Evolutionary conservation across 2,888 invertebrate species (phyloP).

Genomic region (Hemithea aestivaria): DNA sequence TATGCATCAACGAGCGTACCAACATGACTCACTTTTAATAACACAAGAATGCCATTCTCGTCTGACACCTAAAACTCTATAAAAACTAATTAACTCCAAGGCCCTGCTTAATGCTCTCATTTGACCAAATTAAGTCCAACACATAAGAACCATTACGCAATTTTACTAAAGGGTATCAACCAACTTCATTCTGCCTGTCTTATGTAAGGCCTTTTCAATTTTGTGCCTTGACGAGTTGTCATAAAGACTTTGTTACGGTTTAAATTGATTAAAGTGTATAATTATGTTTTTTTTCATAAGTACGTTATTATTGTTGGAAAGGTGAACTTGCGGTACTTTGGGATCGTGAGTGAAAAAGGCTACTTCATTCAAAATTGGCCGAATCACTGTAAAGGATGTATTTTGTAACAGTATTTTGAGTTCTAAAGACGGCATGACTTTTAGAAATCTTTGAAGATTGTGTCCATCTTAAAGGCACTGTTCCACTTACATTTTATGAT

Average conservation of each 20-base stretch:
- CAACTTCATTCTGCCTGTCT: slow-evolving; percentile 15
- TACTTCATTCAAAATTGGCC: slow-evolving; percentile 18
- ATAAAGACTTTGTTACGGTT: slow-evolving; percentile 20
- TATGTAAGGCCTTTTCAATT: slow-evolving; percentile 16
- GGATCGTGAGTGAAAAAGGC: slow-evolving; percentile 22
- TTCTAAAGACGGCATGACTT: too few relatives aligned
- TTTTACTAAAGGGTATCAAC: slow-evolving; percentile 18
- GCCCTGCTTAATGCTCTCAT: slow-evolving; percentile 13
- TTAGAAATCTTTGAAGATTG: too few relatives aligned
- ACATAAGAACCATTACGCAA: slow-evolving; percentile 16
- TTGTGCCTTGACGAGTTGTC: slow-evolving; percentile 16
- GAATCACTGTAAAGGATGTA: slow-evolving; percentile 17
- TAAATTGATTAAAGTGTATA: slow-evolving; percentile 5
- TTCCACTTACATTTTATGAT: too few relatives aligned
- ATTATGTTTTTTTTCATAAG: slow-evolving; percentile 3
- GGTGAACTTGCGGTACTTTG: slow-evolving; percentile 20
- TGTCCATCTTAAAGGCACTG: too few relatives aligned
- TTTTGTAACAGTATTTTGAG: not conserved
- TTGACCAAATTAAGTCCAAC: slow-evolving; percentile 17
- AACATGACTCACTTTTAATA: slow-evolving; percentile 8
- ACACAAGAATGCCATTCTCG: slow-evolving; percentile 19
- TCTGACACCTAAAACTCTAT: slow-evolving; percentile 7
- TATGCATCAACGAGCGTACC: slow-evolving; percentile 1
- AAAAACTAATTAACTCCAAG: slow-evolving; percentile 27
- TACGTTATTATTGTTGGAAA: slow-evolving; percentile 6